These are phyloP conservation scores for Oryzias sinensis DNA, from an alignment of 2,797 vertebrate species.

Conservation along the genomic window DNA sequence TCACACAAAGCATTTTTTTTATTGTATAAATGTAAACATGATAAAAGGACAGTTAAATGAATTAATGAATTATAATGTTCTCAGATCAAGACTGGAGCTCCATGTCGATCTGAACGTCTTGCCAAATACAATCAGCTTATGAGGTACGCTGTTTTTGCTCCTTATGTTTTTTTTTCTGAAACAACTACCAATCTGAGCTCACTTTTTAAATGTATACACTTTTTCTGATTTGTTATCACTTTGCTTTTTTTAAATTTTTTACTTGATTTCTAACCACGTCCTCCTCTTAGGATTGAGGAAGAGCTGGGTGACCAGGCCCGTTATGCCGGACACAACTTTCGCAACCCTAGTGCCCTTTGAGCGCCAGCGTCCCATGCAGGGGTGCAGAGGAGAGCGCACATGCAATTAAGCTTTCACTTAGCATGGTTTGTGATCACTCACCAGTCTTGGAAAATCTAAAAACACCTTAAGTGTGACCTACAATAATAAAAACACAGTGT, in stretches of 20 bases:
- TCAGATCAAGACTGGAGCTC: slow-evolving; percentile 94
- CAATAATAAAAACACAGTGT: slow-evolving; percentile 8
- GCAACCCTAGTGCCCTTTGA: slow-evolving; percentile 91
- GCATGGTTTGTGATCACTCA: slow-evolving; percentile 19
- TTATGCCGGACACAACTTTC: slow-evolving; percentile 92
- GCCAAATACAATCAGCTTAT: slow-evolving; percentile 96
- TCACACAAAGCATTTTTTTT: too few species aligned
- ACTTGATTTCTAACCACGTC: neutral
- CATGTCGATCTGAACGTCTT: slow-evolving; percentile 91
- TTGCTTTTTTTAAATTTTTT: neutral
- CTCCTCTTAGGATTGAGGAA: slow-evolving; percentile 87
- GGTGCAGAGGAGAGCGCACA: slow-evolving; percentile 4
- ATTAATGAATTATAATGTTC: neutral
- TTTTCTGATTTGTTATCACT: slow-evolving; percentile 10
- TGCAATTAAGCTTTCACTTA: slow-evolving; percentile 13
- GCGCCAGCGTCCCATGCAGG: slow-evolving; percentile 1
- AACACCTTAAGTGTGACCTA: slow-evolving; percentile 27
- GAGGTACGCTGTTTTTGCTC: slow-evolving; percentile 77
- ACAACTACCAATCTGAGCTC: neutral
- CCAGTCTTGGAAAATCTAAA: slow-evolving; percentile 15
- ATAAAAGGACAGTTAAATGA: too few species aligned
- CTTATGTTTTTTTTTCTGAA: neutral
- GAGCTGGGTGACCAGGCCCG: slow-evolving; percentile 90
- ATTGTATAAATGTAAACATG: too few species aligned
- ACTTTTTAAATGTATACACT: slow-evolving; percentile 2